These are phyloP conservation scores for Alexandromys fortis DNA, from an alignment of 2,113 vertebrate species.

Conservation along the genomic window DNA sequence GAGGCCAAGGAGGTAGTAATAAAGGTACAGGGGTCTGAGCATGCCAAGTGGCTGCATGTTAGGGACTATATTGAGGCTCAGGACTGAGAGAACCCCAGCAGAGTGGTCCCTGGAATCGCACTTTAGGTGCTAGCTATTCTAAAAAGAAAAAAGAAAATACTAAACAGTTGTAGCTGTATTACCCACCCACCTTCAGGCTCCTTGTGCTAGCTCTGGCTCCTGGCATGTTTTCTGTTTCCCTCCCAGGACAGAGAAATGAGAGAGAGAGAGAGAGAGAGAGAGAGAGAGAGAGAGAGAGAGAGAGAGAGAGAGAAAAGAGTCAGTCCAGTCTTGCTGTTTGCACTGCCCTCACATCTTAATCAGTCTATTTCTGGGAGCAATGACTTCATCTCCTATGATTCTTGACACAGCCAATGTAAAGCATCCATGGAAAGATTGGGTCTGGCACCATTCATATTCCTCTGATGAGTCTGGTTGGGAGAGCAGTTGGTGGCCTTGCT, in stretches of 20 bases:
- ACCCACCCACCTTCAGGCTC: neutral
- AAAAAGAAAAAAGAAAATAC: neutral
- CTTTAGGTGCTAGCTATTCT: neutral
- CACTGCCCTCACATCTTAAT: slow-evolving; percentile 64
- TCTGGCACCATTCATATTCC: neutral
- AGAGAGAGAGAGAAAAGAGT: no score
- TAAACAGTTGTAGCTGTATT: neutral
- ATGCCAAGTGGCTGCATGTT: neutral
- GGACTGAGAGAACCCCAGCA: neutral
- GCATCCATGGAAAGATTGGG: slow-evolving; percentile 30
- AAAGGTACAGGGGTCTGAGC: neutral
- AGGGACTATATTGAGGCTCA: neutral
- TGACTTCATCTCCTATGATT: slow-evolving; percentile 76
- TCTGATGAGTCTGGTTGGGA: neutral
- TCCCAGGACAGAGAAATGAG: neutral
- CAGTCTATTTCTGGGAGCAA: slow-evolving; percentile 77
- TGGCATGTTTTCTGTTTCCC: neutral
- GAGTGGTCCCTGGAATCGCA: neutral
- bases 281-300: no score
- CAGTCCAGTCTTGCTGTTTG: slow-evolving; percentile 41
- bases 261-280: no score
- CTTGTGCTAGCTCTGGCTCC: neutral
- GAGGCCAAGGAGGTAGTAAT: neutral
- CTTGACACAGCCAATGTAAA: slow-evolving; percentile 57
- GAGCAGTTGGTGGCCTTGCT: neutral